Percentiles rank a stretch among this genome's conserved stretches.
Conservation (phyloP, 2,888 invertebrate species). For the Eupithecia exiguata region DNA sequence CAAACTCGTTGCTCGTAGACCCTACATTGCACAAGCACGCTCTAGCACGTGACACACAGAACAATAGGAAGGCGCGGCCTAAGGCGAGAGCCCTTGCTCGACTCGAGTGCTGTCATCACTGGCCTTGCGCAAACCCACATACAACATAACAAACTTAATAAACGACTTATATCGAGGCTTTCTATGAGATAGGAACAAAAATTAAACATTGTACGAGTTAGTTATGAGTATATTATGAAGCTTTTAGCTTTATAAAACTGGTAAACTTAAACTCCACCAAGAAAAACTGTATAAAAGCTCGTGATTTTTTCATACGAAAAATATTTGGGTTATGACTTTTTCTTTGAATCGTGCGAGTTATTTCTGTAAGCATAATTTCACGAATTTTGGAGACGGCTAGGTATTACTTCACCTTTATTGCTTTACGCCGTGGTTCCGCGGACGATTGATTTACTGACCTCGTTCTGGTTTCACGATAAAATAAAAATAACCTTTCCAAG, state of each 20-base stretch:
- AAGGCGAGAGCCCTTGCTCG: slow-evolving; percentile 39
- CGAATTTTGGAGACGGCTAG: slow-evolving; percentile 1
- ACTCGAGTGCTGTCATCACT: slow-evolving; percentile 43
- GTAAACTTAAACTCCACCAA: no score
- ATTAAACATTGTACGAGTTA: no score
- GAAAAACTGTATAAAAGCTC: no score
- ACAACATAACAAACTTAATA: slow-evolving; percentile 6
- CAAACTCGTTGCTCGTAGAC: background rate
- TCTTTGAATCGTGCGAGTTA: slow-evolving; percentile 5
- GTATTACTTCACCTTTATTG: slow-evolving; percentile 10
- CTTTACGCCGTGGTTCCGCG: slow-evolving; percentile 5
- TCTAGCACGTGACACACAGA: slow-evolving; percentile 35
- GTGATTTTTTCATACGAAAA: background rate
- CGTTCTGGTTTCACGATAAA: slow-evolving; percentile 10
- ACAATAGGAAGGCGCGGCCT: slow-evolving; percentile 40
- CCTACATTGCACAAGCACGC: slow-evolving; percentile 27
- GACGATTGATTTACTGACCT: slow-evolving; percentile 16
- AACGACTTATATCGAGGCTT: background rate
- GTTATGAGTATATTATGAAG: no score
- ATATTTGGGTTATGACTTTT: background rate
- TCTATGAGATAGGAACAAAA: background rate
- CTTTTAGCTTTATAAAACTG: no score
- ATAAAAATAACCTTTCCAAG: slow-evolving; percentile 4
- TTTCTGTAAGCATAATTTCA: background rate
- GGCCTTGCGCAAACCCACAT: slow-evolving; percentile 39